Percentiles rank a stretch among this genome's conserved stretches.
phyloP scores from a whole-genome alignment of 2,888 invertebrate genomes.

The Cylloceria caligata region DNA sequence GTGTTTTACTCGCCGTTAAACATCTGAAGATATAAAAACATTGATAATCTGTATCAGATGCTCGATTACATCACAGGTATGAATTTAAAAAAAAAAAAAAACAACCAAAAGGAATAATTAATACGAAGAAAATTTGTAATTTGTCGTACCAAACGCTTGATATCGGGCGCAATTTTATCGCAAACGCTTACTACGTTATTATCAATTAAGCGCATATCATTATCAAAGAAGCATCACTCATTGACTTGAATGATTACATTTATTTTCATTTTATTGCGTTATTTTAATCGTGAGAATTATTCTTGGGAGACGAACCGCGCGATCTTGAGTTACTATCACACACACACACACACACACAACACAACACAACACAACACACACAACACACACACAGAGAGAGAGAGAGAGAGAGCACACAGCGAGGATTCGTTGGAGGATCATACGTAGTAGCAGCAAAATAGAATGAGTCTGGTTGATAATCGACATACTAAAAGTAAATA shows the following conservation, averaged over 20 bases:
- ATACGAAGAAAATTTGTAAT: too few relatives aligned
- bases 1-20: background rate
- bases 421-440: slow-evolving; percentile 56
- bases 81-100: slow-evolving; percentile 39
- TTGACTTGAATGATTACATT: slow-evolving; percentile 40
- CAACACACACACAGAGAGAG: slow-evolving; percentile 15
- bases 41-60: slow-evolving; percentile 64
- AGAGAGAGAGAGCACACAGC: too few relatives aligned
- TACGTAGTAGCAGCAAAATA: slow-evolving; percentile 69
- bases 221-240: slow-evolving; percentile 38
- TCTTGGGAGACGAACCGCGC: slow-evolving; percentile 1
- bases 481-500: slow-evolving; percentile 41
- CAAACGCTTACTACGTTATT: slow-evolving; percentile 56
- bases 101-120: slow-evolving; percentile 8
- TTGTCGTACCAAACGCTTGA: slow-evolving; percentile 38
- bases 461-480: slow-evolving; percentile 34
- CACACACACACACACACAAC: background rate
- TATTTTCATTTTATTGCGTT: slow-evolving; percentile 40
- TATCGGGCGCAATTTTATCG: slow-evolving; percentile 35
- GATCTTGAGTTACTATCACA: slow-evolving; percentile 17
- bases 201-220: slow-evolving; percentile 45
- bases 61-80: slow-evolving; percentile 51
- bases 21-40: slow-evolving; percentile 37
- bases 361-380: background rate
- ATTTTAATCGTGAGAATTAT: slow-evolving; percentile 25